A percentile compares a stretch with the other conserved stretches of the same genome.
Evolutionary conservation across 2,888 invertebrate genomes (phyloP).

Genomic region (Tyria jacobaeae): DNA sequence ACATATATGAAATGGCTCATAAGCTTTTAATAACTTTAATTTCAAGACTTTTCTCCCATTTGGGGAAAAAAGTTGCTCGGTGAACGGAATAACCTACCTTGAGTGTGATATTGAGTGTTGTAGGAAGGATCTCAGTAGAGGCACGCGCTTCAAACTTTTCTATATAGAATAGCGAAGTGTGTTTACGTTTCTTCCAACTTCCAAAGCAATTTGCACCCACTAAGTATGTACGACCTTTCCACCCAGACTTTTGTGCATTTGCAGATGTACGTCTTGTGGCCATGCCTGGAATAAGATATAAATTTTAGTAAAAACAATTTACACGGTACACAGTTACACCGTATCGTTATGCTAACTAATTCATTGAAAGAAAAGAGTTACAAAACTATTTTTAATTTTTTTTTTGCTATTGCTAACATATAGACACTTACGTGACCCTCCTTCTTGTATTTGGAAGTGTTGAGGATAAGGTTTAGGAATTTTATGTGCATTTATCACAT

Average conservation of each 20-base stretch:
- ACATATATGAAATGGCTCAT: too few relatives aligned
- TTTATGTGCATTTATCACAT: constrained; percentile 69
- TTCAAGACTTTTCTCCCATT: too few relatives aligned
- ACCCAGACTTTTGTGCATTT: constrained; percentile 59
- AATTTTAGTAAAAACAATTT: background rate
- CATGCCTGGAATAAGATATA: constrained; percentile 55
- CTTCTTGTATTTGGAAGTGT: constrained; percentile 62
- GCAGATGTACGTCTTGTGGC: constrained; percentile 50
- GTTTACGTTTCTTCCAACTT: constrained; percentile 46
- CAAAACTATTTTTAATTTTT: background rate
- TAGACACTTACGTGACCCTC: constrained; percentile 38
- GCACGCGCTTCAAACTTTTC: constrained; percentile 67
- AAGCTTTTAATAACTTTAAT: too few relatives aligned
- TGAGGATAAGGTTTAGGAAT: constrained; percentile 71
- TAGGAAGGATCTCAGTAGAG: background rate
- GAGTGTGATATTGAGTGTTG: constrained; percentile 9
- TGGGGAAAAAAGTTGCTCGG: background rate
- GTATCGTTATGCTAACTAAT: background rate
- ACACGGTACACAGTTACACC: background rate
- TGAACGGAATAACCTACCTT: constrained; percentile 3
- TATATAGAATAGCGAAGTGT: constrained; percentile 64
- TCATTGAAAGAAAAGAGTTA: too few relatives aligned
- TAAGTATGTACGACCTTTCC: constrained; percentile 68
- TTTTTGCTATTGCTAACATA: background rate
- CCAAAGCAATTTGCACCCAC: constrained; percentile 68